Evolutionary conservation across 2,888 invertebrate species (phyloP).

Genomic region (Parthenolecanium corni): DNA sequence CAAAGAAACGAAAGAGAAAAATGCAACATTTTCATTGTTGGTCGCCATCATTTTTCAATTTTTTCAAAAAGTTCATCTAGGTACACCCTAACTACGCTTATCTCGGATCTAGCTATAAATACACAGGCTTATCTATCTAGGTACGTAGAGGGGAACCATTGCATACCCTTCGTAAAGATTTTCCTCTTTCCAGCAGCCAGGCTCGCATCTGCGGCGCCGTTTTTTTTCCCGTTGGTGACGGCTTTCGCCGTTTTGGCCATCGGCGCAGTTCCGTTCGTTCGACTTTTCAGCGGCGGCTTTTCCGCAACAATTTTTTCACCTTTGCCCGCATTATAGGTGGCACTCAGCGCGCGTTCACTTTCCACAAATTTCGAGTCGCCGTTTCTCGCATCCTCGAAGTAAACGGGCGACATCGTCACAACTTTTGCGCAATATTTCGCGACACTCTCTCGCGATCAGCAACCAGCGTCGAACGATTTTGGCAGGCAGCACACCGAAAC

Average conservation of each 20-base stretch:
- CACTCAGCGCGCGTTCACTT: not conserved
- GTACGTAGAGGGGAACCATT: too few species aligned
- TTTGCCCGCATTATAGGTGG: not conserved
- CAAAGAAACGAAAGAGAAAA: too few species aligned
- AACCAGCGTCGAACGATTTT: too few species aligned
- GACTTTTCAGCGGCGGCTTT: conserved; percentile 10
- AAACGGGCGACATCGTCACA: conserved; percentile 4
- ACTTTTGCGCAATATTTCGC: not conserved
- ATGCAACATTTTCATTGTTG: too few species aligned
- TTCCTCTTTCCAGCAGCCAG: not conserved
- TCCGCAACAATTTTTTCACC: conserved; percentile 3
- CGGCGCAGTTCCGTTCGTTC: not conserved
- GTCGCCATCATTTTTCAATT: too few species aligned
- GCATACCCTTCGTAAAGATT: conserved; percentile 9
- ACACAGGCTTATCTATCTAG: too few species aligned
- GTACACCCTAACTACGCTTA: too few species aligned
- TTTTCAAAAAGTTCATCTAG: too few species aligned
- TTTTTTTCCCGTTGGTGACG: not conserved
- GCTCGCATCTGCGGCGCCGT: not conserved
- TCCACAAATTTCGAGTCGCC: conserved; percentile 7
- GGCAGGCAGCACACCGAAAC: too few species aligned
- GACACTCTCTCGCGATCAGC: not conserved
- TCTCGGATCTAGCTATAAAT: too few species aligned
- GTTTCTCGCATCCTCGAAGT: not conserved
- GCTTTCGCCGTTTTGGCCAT: not conserved